Percentiles rank a stretch among this genome's conserved stretches.
Evolutionary conservation across 2,888 invertebrate species (phyloP).

Genomic region (Calameuta filiformis): DNA sequence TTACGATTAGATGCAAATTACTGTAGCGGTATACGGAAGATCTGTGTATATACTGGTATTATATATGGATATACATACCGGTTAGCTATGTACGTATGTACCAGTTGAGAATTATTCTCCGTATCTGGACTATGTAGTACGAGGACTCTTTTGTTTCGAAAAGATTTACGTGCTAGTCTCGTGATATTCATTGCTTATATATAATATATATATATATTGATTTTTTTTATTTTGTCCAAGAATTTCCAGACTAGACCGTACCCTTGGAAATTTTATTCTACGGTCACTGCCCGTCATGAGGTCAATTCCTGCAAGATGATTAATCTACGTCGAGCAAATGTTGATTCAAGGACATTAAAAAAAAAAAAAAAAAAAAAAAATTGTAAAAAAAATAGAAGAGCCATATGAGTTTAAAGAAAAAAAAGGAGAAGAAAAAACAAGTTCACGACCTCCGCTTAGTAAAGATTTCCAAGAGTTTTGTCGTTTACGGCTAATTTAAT

Average conservation of each 20-base stretch:
- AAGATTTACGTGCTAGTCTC: neutral
- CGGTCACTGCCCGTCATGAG: slow-evolving; percentile 13
- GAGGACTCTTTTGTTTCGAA: neutral
- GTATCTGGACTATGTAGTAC: neutral
- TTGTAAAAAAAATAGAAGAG: slow-evolving; percentile 20
- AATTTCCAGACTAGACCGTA: neutral
- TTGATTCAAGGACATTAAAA: slow-evolving; percentile 25
- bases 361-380: no score
- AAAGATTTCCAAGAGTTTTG: neutral
- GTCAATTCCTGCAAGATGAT: slow-evolving; percentile 7
- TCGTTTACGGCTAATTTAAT: neutral
- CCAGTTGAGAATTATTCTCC: neutral
- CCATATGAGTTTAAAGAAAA: neutral
- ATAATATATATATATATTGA: neutral
- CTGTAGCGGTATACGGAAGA: slow-evolving; percentile 37
- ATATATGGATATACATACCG: neutral
- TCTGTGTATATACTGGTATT: neutral
- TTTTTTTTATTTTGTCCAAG: no score
- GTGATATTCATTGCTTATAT: neutral
- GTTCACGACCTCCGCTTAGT: slow-evolving; percentile 28
- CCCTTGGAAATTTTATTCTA: slow-evolving; percentile 8
- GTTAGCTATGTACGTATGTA: neutral
- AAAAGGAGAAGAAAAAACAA: slow-evolving; percentile 5
- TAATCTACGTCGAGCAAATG: slow-evolving; percentile 14
- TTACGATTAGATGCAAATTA: slow-evolving; percentile 46